Base-by-base conservation (phyloP, 1,140 invertebrate species). In the Conus betulinus region DNA sequence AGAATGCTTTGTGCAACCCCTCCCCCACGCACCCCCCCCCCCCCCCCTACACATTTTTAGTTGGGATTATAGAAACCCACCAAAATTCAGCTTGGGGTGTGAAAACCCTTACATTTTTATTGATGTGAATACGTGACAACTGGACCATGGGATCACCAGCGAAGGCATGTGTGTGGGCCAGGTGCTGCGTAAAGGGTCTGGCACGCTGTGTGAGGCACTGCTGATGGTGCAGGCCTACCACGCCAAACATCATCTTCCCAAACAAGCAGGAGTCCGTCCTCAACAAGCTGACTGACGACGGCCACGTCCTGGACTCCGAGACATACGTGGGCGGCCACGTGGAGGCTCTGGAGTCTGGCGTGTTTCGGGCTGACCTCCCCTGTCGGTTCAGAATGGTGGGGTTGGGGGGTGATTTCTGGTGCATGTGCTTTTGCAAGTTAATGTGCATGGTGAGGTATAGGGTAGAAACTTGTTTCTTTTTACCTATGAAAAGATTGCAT, bases 261-360 rank as follows among this genome's bases (percentile, higher is more conserved):
- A 99, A 99, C 95, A 99, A 99, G 95, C 98, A 99, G 94, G 97
- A 98, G 93, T 96, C 97, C 8, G 96, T 98, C 85, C 95, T 98
- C 0, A 99, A 98, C 93, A 95, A 95, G 88, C 94, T 99, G 63
- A 99, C 98, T 0, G 96, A 96, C 11, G 98, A 99, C 95, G 99
- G 99, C 0, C 98, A 99, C 93, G 96, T 99, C 0, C 95, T 99
- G 13, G 98, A 99, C 93, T 97, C 97, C 6, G 99, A 99, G 96
- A 99, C 99, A 0, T 99, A 99, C 94, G 99, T 99, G 7, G 99
- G 99, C 51, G 99, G 99, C 7, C 99, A 99, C 94, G 99, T 99
- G 0, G 99, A 99, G 95, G 99, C 99, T 0, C 94, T 99, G 39
- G 99, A 99, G 95, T 99, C 98, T 17, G 99, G 99, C 5, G 97